Percentiles rank a stretch among this genome's conserved stretches.
Evolutionary conservation across 1,140 invertebrate species (phyloP).

Genomic region (Drosophila pseudoobscura): DNA sequence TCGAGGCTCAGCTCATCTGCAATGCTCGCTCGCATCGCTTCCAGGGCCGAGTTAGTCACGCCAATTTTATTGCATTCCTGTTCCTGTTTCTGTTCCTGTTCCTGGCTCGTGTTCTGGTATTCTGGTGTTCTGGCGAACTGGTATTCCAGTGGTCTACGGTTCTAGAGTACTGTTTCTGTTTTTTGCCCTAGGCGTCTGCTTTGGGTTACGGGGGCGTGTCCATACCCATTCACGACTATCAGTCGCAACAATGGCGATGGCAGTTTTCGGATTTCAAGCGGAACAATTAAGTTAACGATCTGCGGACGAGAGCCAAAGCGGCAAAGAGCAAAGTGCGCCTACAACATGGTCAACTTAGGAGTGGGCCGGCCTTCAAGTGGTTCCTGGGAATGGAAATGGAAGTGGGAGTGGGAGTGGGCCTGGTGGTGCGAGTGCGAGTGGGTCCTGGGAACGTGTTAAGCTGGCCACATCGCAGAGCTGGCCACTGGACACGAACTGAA

Average conservation of each 20-base stretch:
- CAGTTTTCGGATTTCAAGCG: constrained; percentile 78
- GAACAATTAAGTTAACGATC: constrained; percentile 81
- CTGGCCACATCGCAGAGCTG: constrained; percentile 32
- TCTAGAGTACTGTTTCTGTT: background rate
- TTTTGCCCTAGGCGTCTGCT: background rate
- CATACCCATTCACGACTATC: constrained; percentile 50
- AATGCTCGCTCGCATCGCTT: constrained; percentile 36
- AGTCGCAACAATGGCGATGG: constrained; percentile 75
- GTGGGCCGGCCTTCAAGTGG: background rate
- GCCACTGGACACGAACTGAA: constrained; percentile 22
- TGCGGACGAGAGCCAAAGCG: constrained; percentile 63
- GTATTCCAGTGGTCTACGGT: background rate
- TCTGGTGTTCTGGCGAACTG: background rate
- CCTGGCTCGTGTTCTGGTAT: constrained; percentile 9
- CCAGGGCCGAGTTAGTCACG: constrained; percentile 65
- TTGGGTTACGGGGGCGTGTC: constrained; percentile 7
- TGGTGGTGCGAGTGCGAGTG: background rate
- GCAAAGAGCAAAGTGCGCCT: constrained; percentile 69
- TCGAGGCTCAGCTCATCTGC: constrained; percentile 30
- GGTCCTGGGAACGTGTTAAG: constrained; percentile 44
- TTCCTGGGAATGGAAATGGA: background rate
- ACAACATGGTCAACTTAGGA: constrained; percentile 29
- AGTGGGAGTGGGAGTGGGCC: background rate
- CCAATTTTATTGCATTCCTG: constrained; percentile 79
- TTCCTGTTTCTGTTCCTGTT: constrained; percentile 39